Base-by-base conservation (phyloP, 2,888 invertebrate species). In the Ormyrus rosae region DNA sequence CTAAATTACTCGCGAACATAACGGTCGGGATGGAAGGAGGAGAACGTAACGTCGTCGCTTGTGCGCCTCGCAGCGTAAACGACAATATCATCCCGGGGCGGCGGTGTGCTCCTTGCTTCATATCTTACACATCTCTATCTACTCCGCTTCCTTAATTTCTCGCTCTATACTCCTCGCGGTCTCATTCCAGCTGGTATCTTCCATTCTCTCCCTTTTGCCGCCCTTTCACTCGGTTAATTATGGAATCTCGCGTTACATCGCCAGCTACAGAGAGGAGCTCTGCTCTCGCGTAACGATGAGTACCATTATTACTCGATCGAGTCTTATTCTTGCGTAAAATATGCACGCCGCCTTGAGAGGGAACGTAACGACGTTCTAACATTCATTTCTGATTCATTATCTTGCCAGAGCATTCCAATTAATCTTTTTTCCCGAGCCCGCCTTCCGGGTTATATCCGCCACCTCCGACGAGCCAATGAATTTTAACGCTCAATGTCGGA, bases 121-220 rank as follows among this genome's bases (percentile, higher is more conserved):
- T 70, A 78, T 78, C 71, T 71, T 50, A 46, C 55, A 46, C 56
- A 69, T 70, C 69, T 70, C 70, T 50, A 71, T 78, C 69, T 64
- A 56, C 56, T 70, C 34, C 53, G 78, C 58, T 78, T 78, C 78
- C 78, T 78, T 78, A 78, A 78, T 78, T 78, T 78, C 78, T 65
- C 45, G 46, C 6, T 61, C 61, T 56, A 51, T 56, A 51, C 53
- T 55, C 50, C 53, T 58, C 46, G 46, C 55, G 55, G 73, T 65
- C 65, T 58, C 65, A 67, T 74, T 65, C 74, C 34, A 53, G 46
- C 45, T 6, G 11, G 65, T 56, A 73, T 67, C 55, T 58, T 60
- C 55, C 51, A 11, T 19, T 46, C 10, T 60, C 19, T 10, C 45
- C 50, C 50, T 2, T 13, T 19, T 19, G 46, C 56, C 55, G 11